Percentiles rank a stretch among this genome's conserved stretches.
These are phyloP conservation scores for Arizona elegans DNA, from an alignment of 2,113 vertebrate genomes.

Conservation along the genomic window DNA sequence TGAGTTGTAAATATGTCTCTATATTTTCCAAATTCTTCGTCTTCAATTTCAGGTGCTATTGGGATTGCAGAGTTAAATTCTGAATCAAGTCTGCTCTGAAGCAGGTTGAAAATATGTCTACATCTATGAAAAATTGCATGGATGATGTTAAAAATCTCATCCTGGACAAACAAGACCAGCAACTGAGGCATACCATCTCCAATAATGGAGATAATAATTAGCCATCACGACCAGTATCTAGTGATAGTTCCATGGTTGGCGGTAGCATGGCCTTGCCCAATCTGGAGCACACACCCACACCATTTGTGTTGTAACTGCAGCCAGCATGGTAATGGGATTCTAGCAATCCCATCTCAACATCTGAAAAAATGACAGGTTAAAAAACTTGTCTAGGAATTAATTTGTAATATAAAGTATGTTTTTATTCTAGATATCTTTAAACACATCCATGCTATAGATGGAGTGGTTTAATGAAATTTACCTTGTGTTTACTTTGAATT, in stretches of 20 bases:
- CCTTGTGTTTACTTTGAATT: not conserved
- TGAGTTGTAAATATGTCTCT: not conserved
- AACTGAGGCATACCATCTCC: not conserved
- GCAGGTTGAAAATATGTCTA: not conserved
- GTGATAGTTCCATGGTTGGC: not conserved
- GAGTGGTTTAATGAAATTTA: not conserved
- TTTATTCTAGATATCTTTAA: not conserved
- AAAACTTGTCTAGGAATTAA: not conserved
- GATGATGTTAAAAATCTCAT: not conserved
- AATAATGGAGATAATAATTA: not conserved
- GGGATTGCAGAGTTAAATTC: not conserved
- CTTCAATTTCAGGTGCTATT: not conserved
- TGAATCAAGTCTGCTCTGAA: not conserved
- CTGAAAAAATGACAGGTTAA: not conserved
- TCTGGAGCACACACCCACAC: not conserved
- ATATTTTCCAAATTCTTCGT: not conserved
- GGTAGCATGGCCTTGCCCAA: not conserved
- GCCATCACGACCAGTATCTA: not conserved
- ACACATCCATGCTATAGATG: not conserved
- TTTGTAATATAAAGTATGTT: not conserved
- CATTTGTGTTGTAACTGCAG: not conserved
- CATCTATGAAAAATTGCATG: not conserved
- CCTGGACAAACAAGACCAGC: not conserved
- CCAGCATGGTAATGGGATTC: not conserved
- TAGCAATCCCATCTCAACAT: not conserved